phyloP scores from a whole-genome alignment of 2,888 invertebrate species.

The Leistus spinibarbis region DNA sequence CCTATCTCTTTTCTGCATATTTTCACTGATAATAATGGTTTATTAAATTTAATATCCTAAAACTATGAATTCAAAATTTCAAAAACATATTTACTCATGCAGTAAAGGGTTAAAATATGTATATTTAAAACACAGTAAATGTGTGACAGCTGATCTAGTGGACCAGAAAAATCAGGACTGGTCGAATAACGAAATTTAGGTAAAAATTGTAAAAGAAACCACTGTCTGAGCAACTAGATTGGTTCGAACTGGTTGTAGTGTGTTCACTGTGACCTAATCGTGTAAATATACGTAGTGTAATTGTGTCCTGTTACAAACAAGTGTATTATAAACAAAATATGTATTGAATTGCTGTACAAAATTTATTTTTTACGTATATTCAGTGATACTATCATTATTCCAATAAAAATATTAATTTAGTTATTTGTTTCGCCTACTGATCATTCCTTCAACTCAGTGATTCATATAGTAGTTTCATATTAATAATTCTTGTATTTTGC shows the following conservation, averaged over 20 bases:
- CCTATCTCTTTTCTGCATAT: not conserved
- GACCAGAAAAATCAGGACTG: not conserved
- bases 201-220: not conserved
- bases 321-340: not conserved
- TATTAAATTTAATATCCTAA: too few relatives aligned
- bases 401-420: slow-evolving; percentile 2
- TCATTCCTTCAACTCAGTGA: too few relatives aligned
- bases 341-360: slow-evolving; percentile 5
- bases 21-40: too few relatives aligned
- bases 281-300: not conserved
- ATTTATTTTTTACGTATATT: slow-evolving; percentile 4
- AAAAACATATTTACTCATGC: too few relatives aligned
- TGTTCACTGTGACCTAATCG: not conserved
- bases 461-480: too few relatives aligned
- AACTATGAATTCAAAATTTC: too few relatives aligned
- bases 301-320: not conserved
- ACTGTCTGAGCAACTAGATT: not conserved
- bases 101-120: not conserved
- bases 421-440: not conserved
- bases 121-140: not conserved
- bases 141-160: not conserved
- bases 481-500: too few relatives aligned
- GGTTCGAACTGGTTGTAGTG: not conserved
- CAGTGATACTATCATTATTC: slow-evolving; percentile 2
- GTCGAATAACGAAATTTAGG: not conserved